A percentile compares a stretch with the other conserved stretches of the same genome.
phyloP scores from a whole-genome alignment of 2,888 invertebrate species.

The Nephrotoma guestfalica region DNA sequence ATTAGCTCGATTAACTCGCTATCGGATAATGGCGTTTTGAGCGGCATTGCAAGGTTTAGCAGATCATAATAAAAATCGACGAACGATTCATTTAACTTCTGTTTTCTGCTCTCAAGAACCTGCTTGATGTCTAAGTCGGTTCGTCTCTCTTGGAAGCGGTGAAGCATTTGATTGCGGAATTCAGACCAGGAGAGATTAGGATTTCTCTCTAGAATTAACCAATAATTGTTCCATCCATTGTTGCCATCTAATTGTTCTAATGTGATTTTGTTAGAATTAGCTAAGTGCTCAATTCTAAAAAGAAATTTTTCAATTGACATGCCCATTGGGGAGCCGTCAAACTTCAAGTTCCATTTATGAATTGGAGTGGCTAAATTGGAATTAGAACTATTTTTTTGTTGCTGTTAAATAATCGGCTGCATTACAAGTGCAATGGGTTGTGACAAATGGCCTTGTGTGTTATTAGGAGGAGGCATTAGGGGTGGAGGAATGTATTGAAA shows the following conservation, averaged over 20 bases:
- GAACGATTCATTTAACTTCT: not conserved
- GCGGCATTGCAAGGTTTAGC: too few species aligned
- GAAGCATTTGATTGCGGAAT: not conserved
- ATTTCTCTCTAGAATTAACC: not conserved
- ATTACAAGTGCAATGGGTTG: too few species aligned
- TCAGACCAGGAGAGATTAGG: not conserved
- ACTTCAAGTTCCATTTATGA: not conserved
- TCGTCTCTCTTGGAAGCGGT: not conserved
- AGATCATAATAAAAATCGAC: too few species aligned
- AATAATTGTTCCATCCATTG: too few species aligned
- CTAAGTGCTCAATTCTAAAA: not conserved
- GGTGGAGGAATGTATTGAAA: too few species aligned
- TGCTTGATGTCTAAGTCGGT: not conserved
- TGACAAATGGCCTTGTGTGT: too few species aligned
- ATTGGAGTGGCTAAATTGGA: not conserved
- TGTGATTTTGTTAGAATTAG: not conserved
- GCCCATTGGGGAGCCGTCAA: not conserved
- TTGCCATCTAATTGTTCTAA: not conserved
- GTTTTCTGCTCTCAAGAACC: not conserved
- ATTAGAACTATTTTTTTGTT: too few species aligned
- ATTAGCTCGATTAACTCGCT: too few species aligned
- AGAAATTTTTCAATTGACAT: not conserved
- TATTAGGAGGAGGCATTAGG: too few species aligned
- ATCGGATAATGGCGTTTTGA: too few species aligned
- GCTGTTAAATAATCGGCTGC: too few species aligned